Percentiles rank a stretch among this genome's conserved stretches.
These are phyloP conservation scores for Thunnus maccoyii DNA, from an alignment of 2,113 vertebrate species.

Conservation along the genomic window DNA sequence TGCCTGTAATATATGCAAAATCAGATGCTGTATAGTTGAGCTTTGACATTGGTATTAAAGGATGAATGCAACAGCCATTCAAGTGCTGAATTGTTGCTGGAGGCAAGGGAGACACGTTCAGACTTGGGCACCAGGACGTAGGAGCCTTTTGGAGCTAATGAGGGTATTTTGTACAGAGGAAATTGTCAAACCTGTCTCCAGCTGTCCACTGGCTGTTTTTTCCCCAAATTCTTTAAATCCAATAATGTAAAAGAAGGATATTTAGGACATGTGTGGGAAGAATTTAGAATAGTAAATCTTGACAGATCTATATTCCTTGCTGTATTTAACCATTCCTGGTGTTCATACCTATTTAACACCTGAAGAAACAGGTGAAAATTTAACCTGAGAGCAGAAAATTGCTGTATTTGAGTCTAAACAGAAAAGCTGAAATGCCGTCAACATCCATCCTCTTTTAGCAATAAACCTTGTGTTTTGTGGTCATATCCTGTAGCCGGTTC, in stretches of 20 bases:
- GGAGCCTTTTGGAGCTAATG: slow-evolving; percentile 1
- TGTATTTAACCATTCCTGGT: background rate
- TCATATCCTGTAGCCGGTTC: too few relatives aligned
- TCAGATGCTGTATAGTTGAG: slow-evolving; percentile 12
- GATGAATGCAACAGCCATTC: slow-evolving; percentile 19
- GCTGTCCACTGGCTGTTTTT: background rate
- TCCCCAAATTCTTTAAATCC: background rate
- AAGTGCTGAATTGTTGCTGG: slow-evolving; percentile 22
- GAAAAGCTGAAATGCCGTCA: too few relatives aligned
- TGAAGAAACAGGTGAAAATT: too few relatives aligned
- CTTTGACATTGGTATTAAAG: slow-evolving; percentile 17
- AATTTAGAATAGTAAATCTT: background rate
- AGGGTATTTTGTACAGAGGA: background rate
- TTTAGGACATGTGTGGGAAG: background rate
- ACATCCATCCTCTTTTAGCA: too few relatives aligned
- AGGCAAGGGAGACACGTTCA: slow-evolving; percentile 1
- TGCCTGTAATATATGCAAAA: background rate
- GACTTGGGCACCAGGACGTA: background rate
- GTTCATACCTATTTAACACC: too few relatives aligned
- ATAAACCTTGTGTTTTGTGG: too few relatives aligned
- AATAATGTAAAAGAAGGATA: background rate
- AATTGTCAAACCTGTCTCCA: slow-evolving; percentile 27
- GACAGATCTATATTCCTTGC: background rate
- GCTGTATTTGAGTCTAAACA: too few relatives aligned
- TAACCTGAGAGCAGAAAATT: too few relatives aligned